These are phyloP conservation scores for Actinemys pallida DNA, from an alignment of 2,113 vertebrate genomes.

Conservation along the genomic window DNA sequence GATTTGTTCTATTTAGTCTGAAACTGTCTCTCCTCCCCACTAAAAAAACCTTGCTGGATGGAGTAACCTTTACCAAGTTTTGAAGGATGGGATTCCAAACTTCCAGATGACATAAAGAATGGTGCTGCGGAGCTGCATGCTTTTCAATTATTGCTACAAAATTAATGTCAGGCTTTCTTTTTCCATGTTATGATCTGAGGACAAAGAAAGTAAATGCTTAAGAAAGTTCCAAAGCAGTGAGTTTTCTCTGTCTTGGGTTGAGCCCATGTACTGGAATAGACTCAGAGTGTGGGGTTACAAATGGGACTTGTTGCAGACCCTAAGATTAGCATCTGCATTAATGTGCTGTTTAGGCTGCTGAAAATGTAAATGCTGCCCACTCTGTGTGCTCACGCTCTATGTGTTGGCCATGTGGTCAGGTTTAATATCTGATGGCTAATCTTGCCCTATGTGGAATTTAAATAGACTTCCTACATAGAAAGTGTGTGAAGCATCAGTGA, in stretches of 20 bases:
- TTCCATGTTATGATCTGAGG: slow-evolving; percentile 23
- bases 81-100: neutral
- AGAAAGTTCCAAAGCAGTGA: neutral
- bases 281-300: neutral
- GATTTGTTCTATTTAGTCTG: neutral
- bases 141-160: neutral
- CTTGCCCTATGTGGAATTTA: slow-evolving; percentile 18
- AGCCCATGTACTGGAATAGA: too few relatives aligned
- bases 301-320: neutral
- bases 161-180: neutral
- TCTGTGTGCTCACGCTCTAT: neutral
- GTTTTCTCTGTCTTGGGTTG: too few relatives aligned
- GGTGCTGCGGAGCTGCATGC: too few relatives aligned
- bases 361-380: neutral
- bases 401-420: neutral
- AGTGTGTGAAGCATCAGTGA: neutral
- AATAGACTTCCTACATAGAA: slow-evolving; percentile 13
- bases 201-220: neutral
- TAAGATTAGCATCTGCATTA: slow-evolving; percentile 12
- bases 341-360: neutral
- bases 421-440: neutral
- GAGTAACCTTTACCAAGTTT: accelerated
- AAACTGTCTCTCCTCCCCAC: neutral
- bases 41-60: neutral
- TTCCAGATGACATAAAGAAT: neutral